phyloP scores from a whole-genome alignment of 2,113 vertebrate genomes.

The Strix aluco region DNA sequence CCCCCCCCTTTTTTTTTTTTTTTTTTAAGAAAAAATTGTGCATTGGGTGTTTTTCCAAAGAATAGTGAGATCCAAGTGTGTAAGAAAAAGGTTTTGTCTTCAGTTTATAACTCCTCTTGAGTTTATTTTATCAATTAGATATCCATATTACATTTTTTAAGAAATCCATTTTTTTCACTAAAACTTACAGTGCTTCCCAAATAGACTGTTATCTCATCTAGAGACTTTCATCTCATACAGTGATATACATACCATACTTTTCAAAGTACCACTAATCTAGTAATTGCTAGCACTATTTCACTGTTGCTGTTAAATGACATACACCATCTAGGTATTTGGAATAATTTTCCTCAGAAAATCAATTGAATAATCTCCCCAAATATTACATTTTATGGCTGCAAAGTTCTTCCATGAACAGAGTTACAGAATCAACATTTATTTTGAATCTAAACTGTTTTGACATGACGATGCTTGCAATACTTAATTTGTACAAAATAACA shows the following conservation, averaged over 20 bases:
- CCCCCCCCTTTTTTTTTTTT: neutral
- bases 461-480: neutral
- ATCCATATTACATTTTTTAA: neutral
- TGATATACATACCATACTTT: neutral
- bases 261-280: neutral
- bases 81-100: neutral
- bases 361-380: neutral
- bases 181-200: neutral
- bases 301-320: neutral
- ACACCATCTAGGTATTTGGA: neutral
- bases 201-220: neutral
- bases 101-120: neutral
- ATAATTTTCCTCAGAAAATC: neutral
- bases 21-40: neutral
- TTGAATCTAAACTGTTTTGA: neutral
- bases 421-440: neutral
- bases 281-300: neutral
- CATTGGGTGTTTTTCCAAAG: neutral
- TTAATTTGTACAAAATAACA: neutral
- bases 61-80: fast-evolving
- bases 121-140: neutral
- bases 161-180: neutral
- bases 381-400: neutral
- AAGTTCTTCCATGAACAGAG: neutral
- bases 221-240: neutral